Base-by-base conservation (phyloP, 2,113 vertebrate genomes). In the Cichladusa arquata region DNA sequence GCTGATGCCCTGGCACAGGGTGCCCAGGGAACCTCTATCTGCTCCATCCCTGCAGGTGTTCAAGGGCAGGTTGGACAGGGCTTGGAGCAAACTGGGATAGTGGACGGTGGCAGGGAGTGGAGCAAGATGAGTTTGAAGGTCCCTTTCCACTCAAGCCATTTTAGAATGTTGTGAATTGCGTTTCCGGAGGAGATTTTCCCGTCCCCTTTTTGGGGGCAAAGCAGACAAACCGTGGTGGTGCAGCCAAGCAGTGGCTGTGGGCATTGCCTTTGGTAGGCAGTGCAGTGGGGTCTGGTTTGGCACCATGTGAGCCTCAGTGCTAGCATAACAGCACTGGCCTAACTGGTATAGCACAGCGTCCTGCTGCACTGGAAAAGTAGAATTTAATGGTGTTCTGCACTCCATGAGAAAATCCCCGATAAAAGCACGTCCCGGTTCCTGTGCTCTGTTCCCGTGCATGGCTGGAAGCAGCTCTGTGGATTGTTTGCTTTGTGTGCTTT, bases 371-470 rank as follows among this genome's bases (percentile, higher is more conserved):
- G 23, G 22, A 31, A 29, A 64, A 9, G 53, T 24, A 53, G 44
- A 26, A 77, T 92, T 77, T 57, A 29, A 67, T 31, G 31, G 50
- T 8, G 8, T 25, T n/a, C 44, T 5, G 1, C 42, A 36, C 45
- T 67, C 24, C 26, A 0, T 29, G 1, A 25, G 45, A 23, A 80
- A 72, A 66, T 77, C 19, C 33, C 1, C 0, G 28, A 8, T n/a
- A 11, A 64, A 86, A 93, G 31, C 45, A 15, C 0, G 0, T 36
- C 62, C 28, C 0, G 0, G 29, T 34, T 66, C 24, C 48, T 6
- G 38, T 19, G 50, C 61, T n/a, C 45, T 17, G 14, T 7, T 56
- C 61, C 74, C 45, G 70, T 0, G 0, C 3, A 0, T 31, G 45
- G 29, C 22, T 3, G 54, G 83, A 77, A 82, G 67, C 7, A 4